Evolutionary conservation across 2,888 invertebrate genomes (phyloP).

Genomic region (Andrena minutula): DNA sequence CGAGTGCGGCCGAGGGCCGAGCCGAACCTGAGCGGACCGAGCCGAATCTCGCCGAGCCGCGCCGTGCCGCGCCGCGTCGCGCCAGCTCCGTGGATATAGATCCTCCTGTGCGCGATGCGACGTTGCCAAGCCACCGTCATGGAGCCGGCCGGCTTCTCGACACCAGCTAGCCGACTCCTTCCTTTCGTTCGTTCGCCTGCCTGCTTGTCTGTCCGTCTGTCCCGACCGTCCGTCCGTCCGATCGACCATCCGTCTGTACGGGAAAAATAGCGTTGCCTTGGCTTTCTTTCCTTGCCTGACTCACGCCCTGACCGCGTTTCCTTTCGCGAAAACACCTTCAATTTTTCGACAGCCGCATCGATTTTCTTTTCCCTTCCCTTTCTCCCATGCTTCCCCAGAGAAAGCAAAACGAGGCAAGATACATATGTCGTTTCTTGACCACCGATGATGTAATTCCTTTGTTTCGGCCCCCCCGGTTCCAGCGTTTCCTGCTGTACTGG

Average conservation of each 20-base stretch:
- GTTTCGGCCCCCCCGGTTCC: slow-evolving; percentile 34
- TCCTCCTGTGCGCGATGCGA: slow-evolving; percentile 65
- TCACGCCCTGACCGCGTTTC: slow-evolving; percentile 65
- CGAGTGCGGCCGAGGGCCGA: slow-evolving; percentile 50
- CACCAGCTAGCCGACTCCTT: slow-evolving; percentile 24
- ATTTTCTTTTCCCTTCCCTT: slow-evolving; percentile 6
- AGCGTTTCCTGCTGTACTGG: slow-evolving; percentile 17
- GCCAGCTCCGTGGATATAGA: slow-evolving; percentile 70
- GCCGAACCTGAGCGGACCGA: slow-evolving; percentile 28
- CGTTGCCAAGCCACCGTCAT: slow-evolving; percentile 67
- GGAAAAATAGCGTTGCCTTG: slow-evolving; percentile 74
- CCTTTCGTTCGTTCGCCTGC: slow-evolving; percentile 26
- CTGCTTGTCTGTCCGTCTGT: slow-evolving; percentile 20
- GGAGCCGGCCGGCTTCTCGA: slow-evolving; percentile 64
- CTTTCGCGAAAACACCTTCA: slow-evolving; percentile 69
- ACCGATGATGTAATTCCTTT: slow-evolving; percentile 54
- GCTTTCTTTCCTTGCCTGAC: slow-evolving; percentile 68
- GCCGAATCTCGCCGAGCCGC: slow-evolving; percentile 42
- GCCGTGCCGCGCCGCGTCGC: slow-evolving; percentile 39
- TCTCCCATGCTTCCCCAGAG: neutral
- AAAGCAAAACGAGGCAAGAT: neutral
- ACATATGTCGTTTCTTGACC: neutral
- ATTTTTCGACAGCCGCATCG: slow-evolving; percentile 31
- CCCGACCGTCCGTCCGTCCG: slow-evolving; percentile 11
- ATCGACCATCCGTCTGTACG: slow-evolving; percentile 49